Evolutionary conservation across 1,140 invertebrate genomes (phyloP).

Genomic region (Mesaphorura yosii): DNA sequence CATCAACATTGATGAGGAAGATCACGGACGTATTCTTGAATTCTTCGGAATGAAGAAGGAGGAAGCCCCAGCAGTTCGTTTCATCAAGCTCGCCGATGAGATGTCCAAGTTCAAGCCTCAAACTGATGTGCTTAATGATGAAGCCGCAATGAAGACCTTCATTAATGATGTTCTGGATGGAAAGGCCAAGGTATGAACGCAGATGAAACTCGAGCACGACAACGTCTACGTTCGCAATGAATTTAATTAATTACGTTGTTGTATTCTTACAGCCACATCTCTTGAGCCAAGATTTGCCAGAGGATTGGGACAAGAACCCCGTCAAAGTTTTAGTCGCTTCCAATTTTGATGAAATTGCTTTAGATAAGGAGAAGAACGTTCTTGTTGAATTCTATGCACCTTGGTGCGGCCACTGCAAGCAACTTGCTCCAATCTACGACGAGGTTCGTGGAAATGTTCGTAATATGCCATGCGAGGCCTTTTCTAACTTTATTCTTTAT

Average conservation of each 20-base stretch:
- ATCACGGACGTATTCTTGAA: constrained; percentile 92
- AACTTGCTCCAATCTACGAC: constrained; percentile 91
- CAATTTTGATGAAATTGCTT: constrained; percentile 91
- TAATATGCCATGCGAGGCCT: constrained; percentile 9
- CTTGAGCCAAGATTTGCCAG: constrained; percentile 83
- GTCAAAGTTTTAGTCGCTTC: constrained; percentile 89
- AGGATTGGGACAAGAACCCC: constrained; percentile 91
- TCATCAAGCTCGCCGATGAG: constrained; percentile 91
- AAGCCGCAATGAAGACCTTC: constrained; percentile 60
- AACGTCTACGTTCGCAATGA: background rate
- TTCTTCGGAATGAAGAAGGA: constrained; percentile 96
- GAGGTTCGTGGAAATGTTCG: constrained; percentile 35
- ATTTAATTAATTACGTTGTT: constrained; percentile 3
- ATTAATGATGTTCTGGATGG: constrained; percentile 78
- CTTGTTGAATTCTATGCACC: constrained; percentile 98
- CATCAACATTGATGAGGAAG: constrained; percentile 88
- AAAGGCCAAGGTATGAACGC: constrained; percentile 60
- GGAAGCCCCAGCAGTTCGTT: constrained; percentile 79
- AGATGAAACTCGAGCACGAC: too few relatives aligned
- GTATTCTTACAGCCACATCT: constrained; percentile 58
- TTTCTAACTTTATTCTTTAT: constrained; percentile 12
- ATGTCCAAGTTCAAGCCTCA: constrained; percentile 97
- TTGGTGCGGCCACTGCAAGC: constrained; percentile 96
- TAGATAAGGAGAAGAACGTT: constrained; percentile 80
- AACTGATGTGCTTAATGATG: constrained; percentile 41